Evolutionary conservation across 2,888 invertebrate genomes (phyloP), one percentile per base, ranked within the genome.

Genomic region (Chalcosyrphus nemorum): DNA sequence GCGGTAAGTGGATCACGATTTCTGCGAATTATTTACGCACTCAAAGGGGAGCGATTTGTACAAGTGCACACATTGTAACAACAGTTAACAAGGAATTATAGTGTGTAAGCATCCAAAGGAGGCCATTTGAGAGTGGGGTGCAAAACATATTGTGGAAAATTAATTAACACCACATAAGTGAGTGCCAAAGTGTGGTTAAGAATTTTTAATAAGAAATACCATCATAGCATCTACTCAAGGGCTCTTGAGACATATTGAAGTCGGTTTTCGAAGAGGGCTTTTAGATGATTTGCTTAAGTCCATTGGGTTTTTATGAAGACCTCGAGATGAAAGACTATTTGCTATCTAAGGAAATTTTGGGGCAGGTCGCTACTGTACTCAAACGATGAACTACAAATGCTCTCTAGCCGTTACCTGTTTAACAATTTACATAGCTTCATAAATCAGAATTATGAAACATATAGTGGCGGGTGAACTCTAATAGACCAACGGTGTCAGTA

Each of bases 41-140:
- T 84, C 74, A 78, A 84, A 84, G 68, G 50, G 78, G 78, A 80
- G 70, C 74, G 78, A 84, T 84, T 84, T 80, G 74, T 78, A 61
- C 54, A 74, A 61, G 71, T 32, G 72, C 54, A 54, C 56, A 52
- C 57, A 59, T 56, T 78, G 72, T 66, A 72, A 77, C 71, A 82
- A 72, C 54, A 66, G 70, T 77, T 72, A 77, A 82, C 72, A 77
- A 68, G 66, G 61, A 77, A 77, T 77, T 70, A 78, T 74, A 61
- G 77, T 82, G 77, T 82, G 77, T 65, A 50, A 56, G 35, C 41
- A 29, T 38, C 43, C 5, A 27, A 41, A 1, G 2, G n/a, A 24
- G 21, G 7, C 6, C 27, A 3, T 29, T 29, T 41, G 54, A 7
- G 3, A 15, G 38, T 24, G 41, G 4, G 15, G 24, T 7, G 19